Evolutionary conservation across 2,113 vertebrate species (phyloP).

Genomic region (Myrmophylax atrothorax): DNA sequence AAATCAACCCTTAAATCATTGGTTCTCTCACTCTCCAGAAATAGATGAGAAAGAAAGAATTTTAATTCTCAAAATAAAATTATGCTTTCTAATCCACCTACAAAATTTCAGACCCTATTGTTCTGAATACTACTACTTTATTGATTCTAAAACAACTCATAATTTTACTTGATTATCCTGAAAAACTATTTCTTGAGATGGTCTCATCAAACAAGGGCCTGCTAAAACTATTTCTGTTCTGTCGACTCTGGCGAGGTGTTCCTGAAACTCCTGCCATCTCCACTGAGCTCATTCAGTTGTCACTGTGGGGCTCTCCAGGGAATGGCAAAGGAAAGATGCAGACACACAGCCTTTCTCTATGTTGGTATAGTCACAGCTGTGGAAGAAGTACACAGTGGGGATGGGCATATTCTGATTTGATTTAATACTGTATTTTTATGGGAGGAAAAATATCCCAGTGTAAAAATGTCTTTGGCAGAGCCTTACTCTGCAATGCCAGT

Average conservation of each 20-base stretch:
- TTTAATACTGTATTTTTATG: neutral
- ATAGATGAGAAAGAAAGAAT: neutral
- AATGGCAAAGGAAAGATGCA: neutral
- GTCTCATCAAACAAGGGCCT: neutral
- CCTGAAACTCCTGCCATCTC: neutral
- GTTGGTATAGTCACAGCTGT: neutral
- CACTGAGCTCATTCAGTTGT: neutral
- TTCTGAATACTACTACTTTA: neutral
- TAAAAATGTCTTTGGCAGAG: constrained; percentile 17
- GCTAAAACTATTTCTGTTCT: neutral
- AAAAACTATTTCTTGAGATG: neutral
- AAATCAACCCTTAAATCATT: neutral
- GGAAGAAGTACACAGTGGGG: neutral
- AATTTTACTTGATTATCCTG: neutral
- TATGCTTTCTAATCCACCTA: neutral
- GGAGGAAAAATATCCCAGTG: neutral
- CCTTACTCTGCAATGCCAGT: neutral
- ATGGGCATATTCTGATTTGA: constrained; percentile 1
- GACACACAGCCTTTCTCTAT: neutral
- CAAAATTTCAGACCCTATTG: neutral
- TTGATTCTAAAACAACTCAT: neutral
- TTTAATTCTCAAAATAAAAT: neutral
- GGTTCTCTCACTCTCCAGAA: neutral
- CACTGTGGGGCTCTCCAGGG: neutral
- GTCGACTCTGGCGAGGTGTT: neutral